A percentile compares a stretch with the other conserved stretches of the same genome.
phyloP scores from a whole-genome alignment of 1,140 invertebrate genomes.

The Tribolium castaneum region DNA sequence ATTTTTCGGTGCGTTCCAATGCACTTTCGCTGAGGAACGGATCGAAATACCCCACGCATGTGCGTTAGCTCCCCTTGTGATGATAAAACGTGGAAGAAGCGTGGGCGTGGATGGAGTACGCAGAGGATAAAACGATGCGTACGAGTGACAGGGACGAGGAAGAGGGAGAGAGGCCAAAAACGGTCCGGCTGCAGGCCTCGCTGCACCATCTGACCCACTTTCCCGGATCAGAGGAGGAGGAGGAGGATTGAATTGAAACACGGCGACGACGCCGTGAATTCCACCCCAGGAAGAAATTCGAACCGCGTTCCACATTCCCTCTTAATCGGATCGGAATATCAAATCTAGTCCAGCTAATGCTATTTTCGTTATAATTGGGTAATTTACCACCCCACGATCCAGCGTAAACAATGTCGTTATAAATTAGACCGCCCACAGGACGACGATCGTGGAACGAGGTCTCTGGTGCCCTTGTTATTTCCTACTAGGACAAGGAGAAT shows the following conservation, averaged over 20 bases:
- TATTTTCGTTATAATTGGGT: constrained; percentile 17
- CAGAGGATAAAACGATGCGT: constrained; percentile 18
- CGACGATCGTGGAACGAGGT: neutral
- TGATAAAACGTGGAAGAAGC: constrained; percentile 13
- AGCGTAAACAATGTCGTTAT: constrained; percentile 21
- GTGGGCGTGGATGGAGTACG: constrained; percentile 25
- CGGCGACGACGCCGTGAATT: neutral
- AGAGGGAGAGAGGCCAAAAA: constrained; percentile 11
- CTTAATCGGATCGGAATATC: constrained; percentile 7
- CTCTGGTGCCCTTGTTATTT: constrained; percentile 7
- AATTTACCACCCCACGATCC: constrained; percentile 9
- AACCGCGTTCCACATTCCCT: neutral
- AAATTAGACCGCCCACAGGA: constrained; percentile 11
- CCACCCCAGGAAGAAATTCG: neutral
- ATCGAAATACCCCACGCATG: constrained; percentile 12
- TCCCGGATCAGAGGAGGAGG: neutral
- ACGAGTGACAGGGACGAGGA: constrained; percentile 3
- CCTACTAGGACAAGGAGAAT: neutral
- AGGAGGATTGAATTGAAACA: constrained; percentile 1
- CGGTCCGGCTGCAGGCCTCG: constrained; percentile 22
- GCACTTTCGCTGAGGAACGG: constrained; percentile 12
- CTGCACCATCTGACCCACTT: constrained; percentile 32
- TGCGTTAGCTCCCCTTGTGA: neutral
- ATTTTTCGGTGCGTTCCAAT: neutral
- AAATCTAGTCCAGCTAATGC: constrained; percentile 2